These are phyloP conservation scores for Diplosoma virens DNA, from an alignment of 23 tunicate species.

Conservation along the genomic window DNA sequence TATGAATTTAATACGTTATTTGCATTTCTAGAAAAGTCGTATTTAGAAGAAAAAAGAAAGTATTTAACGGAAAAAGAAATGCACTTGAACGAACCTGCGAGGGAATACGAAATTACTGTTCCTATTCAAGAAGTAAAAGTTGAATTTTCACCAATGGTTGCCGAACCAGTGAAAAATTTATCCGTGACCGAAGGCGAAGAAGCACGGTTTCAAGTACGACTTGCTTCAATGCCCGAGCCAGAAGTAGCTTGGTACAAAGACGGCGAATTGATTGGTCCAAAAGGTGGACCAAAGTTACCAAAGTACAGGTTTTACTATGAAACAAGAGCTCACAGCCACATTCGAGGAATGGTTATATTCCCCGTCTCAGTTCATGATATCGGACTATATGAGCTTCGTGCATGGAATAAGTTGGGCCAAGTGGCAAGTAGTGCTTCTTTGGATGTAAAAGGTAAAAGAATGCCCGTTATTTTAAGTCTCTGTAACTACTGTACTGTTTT, in stretches of 20 bases:
- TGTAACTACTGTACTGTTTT: neutral
- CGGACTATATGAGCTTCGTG: conserved; percentile 68
- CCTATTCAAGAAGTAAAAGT: conserved; percentile 63
- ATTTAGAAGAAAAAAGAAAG: conserved; percentile 56
- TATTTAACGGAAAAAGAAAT: conserved; percentile 65
- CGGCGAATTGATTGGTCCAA: conserved; percentile 63
- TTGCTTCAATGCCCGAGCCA: conserved; percentile 86
- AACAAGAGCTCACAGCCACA: conserved; percentile 74
- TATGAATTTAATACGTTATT: too few species aligned
- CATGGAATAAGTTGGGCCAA: conserved; percentile 90
- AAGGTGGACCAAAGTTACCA: conserved; percentile 1
- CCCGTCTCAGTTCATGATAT: conserved; percentile 47
- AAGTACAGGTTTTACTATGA: conserved; percentile 72
- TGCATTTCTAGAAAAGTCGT: conserved; percentile 43
- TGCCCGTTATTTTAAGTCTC: neutral
- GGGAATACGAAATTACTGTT: conserved; percentile 56
- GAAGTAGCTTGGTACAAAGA: conserved; percentile 96
- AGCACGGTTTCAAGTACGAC: conserved; percentile 63
- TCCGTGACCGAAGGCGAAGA: conserved; percentile 47
- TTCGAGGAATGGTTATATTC: conserved; percentile 69
- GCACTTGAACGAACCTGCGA: conserved; percentile 46
- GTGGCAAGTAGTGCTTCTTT: conserved; percentile 59
- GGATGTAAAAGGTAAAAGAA: conserved; percentile 69
- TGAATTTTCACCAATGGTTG: conserved; percentile 88
- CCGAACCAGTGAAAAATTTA: conserved; percentile 53